Conservation (phyloP, 2,113 vertebrate genomes). For the Gymnarchus niloticus region DNA sequence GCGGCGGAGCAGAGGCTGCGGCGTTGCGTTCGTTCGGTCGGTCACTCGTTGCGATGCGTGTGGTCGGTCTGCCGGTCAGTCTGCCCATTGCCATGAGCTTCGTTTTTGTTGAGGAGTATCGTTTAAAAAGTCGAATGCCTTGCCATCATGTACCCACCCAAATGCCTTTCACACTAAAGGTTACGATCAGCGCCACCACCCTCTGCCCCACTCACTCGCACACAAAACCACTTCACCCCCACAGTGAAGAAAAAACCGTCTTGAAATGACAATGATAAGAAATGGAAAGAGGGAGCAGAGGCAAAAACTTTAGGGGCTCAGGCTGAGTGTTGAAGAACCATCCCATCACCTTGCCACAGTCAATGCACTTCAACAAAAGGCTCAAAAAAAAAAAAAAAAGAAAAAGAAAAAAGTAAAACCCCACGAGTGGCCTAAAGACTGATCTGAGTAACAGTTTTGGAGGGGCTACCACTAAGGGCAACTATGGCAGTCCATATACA, state of each 20-base stretch:
- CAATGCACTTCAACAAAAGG: not conserved
- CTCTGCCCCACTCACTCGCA: not conserved
- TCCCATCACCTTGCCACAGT: not conserved
- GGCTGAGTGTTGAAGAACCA: not conserved
- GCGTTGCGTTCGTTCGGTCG: constrained; percentile 9
- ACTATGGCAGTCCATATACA: not conserved
- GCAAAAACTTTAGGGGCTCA: not conserved
- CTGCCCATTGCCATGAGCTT: constrained; percentile 27
- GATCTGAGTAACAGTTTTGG: not conserved
- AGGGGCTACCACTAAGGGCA: too few species aligned
- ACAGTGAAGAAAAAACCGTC: not conserved
- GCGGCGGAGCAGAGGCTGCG: constrained; percentile 26
- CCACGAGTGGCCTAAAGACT: too few species aligned
- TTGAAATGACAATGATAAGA: not conserved
- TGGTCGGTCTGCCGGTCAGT: constrained; percentile 34
- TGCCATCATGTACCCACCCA: not conserved
- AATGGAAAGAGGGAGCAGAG: not conserved
- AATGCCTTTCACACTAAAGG: not conserved
- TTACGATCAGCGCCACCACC: not conserved
- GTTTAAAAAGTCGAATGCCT: not conserved
- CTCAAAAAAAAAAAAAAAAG: not conserved
- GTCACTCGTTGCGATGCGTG: constrained; percentile 30
- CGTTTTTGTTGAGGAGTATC: constrained; percentile 9
- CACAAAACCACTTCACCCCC: not conserved
- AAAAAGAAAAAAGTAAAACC: too few species aligned